A percentile compares a stretch with the other conserved stretches of the same genome.
phyloP scores from a whole-genome alignment of 1,140 invertebrate species.

The Aphaenogaster ashmeadi region DNA sequence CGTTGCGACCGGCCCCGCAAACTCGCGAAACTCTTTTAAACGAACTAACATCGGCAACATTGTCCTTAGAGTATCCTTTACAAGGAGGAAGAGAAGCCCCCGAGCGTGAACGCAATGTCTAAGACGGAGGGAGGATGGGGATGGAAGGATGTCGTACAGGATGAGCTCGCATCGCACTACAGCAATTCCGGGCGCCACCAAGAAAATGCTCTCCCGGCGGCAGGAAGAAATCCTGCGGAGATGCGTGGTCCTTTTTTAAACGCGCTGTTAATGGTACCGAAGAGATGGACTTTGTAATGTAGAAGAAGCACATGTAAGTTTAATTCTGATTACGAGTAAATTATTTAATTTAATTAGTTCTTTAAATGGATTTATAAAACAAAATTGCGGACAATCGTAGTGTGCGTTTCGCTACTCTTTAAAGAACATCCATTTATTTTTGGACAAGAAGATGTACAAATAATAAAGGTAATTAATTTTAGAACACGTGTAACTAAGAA shows the following conservation, averaged over 20 bases:
- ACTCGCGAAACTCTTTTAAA: constrained; percentile 74
- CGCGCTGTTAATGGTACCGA: constrained; percentile 34
- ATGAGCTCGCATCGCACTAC: constrained; percentile 49
- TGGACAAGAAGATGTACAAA: neutral
- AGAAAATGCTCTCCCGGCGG: constrained; percentile 47
- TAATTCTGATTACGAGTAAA: neutral
- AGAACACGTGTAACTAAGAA: neutral
- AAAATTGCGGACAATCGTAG: neutral
- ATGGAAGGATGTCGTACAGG: constrained; percentile 23
- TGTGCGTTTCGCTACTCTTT: neutral
- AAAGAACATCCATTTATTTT: neutral
- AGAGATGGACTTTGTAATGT: constrained; percentile 15
- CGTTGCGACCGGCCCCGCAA: constrained; percentile 60
- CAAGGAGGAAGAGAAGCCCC: constrained; percentile 1
- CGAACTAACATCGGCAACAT: constrained; percentile 67
- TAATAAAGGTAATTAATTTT: constrained; percentile 17
- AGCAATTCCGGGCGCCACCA: constrained; percentile 60
- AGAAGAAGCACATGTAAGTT: neutral
- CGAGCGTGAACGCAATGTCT: constrained; percentile 41
- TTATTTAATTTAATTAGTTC: neutral
- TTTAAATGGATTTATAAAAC: constrained; percentile 2
- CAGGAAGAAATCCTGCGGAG: constrained; percentile 17
- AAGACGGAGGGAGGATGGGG: constrained; percentile 14
- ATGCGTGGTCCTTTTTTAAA: constrained; percentile 15
- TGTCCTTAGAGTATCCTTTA: constrained; percentile 58